A percentile compares a stretch with the other conserved stretches of the same genome.
Conservation (phyloP, 2,888 invertebrate species). For the Brenthis daphne region DNA sequence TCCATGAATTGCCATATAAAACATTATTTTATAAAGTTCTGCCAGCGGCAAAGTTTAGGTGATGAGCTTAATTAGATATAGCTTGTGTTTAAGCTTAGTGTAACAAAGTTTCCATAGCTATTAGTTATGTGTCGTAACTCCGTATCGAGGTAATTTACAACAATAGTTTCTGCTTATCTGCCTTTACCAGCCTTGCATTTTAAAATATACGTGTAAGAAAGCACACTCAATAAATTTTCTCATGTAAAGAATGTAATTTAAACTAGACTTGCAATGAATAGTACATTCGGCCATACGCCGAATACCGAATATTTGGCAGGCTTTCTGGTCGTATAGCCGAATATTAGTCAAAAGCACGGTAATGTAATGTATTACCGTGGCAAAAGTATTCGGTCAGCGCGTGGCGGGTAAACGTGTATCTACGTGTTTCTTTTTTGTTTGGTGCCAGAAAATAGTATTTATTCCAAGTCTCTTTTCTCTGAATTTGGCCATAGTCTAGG, state of each 20-base stretch:
- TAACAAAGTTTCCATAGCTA: conserved; percentile 22
- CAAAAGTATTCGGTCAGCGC: too few relatives aligned
- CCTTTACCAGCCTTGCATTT: neutral
- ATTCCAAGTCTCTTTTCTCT: too few relatives aligned
- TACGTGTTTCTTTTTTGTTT: too few relatives aligned
- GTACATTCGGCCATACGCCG: too few relatives aligned
- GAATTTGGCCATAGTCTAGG: too few relatives aligned
- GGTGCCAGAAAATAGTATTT: too few relatives aligned
- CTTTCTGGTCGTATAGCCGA: too few relatives aligned
- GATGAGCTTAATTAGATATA: conserved; percentile 13
- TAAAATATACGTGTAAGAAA: neutral
- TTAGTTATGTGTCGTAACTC: conserved; percentile 24
- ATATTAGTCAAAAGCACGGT: too few relatives aligned
- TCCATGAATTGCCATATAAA: neutral
- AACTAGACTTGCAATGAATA: too few relatives aligned
- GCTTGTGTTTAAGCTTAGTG: conserved; percentile 7
- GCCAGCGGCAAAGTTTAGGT: neutral
- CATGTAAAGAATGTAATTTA: neutral
- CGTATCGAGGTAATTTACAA: conserved; percentile 15
- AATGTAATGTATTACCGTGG: too few relatives aligned
- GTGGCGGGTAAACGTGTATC: too few relatives aligned
- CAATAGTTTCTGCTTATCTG: neutral
- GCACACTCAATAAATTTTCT: neutral
- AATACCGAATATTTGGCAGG: too few relatives aligned
- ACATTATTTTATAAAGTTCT: neutral